Percentiles rank a stretch among this genome's conserved stretches.
phyloP scores from a whole-genome alignment of 2,888 invertebrate genomes.

The Drosophila nr. perissopoda region DNA sequence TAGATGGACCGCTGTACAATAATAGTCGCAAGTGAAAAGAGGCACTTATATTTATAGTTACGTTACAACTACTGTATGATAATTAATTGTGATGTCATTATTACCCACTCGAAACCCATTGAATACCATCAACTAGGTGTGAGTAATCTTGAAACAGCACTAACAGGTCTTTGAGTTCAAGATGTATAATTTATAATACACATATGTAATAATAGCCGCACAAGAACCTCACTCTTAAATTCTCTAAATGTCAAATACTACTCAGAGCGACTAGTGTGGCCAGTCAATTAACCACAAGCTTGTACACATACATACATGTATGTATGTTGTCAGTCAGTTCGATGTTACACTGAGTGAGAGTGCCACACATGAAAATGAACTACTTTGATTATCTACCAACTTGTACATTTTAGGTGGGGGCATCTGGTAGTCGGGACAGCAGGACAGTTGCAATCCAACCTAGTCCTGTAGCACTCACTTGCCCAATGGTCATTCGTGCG shows the following conservation, averaged over 20 bases:
- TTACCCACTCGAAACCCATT: slow-evolving; percentile 7
- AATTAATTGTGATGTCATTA: slow-evolving; percentile 32
- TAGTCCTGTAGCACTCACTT: slow-evolving; percentile 23
- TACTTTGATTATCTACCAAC: slow-evolving; percentile 42
- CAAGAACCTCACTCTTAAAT: slow-evolving; percentile 3
- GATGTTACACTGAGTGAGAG: slow-evolving; percentile 19
- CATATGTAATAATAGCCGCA: background rate
- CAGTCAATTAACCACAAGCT: slow-evolving; percentile 14
- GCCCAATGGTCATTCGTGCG: slow-evolving; percentile 64
- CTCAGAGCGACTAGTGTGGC: slow-evolving; percentile 1
- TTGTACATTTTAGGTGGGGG: background rate
- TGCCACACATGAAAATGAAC: slow-evolving; percentile 49
- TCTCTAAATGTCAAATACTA: slow-evolving; percentile 10
- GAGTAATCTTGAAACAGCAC: background rate
- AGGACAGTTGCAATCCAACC: slow-evolving; percentile 30
- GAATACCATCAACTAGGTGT: background rate
- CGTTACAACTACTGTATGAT: slow-evolving; percentile 27
- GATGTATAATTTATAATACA: background rate
- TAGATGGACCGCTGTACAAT: slow-evolving; percentile 37
- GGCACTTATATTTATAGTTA: slow-evolving; percentile 45
- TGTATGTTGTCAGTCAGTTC: background rate
- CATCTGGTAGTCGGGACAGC: slow-evolving; percentile 15
- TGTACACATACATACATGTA: background rate
- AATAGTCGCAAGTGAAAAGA: slow-evolving; percentile 37
- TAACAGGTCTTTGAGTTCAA: background rate